phyloP scores from a whole-genome alignment of 64 coral and sea anemone genomes.

The Cladopsammia gracilis region DNA sequence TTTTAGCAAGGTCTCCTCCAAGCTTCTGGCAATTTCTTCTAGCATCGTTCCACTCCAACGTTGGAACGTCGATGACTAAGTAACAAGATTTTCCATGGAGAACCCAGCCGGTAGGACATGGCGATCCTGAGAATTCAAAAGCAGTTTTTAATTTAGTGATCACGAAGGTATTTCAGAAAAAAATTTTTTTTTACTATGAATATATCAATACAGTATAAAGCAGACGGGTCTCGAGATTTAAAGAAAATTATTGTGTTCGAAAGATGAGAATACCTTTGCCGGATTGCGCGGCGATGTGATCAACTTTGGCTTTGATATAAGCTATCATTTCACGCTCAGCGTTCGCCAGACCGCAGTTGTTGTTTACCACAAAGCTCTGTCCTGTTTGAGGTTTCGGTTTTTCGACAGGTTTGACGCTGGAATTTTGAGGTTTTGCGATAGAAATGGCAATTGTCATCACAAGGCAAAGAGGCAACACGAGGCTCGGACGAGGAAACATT shows the following conservation, averaged over 20 bases:
- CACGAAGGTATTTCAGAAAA: too few species aligned
- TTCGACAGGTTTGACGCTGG: neutral
- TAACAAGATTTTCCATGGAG: neutral
- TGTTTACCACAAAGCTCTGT: constrained; percentile 16
- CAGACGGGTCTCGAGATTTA: too few species aligned
- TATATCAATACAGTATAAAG: too few species aligned
- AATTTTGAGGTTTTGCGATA: neutral
- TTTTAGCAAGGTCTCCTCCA: neutral
- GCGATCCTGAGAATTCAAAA: neutral
- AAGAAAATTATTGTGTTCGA: too few species aligned
- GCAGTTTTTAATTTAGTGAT: too few species aligned
- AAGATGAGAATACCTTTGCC: neutral
- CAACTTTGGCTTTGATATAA: neutral
- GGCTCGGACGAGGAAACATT: too few species aligned
- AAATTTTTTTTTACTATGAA: too few species aligned
- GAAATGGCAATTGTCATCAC: neutral
- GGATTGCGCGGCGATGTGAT: neutral
- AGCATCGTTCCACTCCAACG: neutral
- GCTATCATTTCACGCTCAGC: neutral
- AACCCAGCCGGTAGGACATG: neutral
- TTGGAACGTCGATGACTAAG: neutral
- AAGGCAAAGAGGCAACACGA: neutral
- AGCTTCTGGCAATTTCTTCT: neutral
- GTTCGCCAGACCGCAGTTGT: neutral
- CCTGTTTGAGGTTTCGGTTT: neutral